A percentile compares a stretch with the other conserved stretches of the same genome.
phyloP scores from a whole-genome alignment of 2,113 vertebrate species.

The Labeo catla region DNA sequence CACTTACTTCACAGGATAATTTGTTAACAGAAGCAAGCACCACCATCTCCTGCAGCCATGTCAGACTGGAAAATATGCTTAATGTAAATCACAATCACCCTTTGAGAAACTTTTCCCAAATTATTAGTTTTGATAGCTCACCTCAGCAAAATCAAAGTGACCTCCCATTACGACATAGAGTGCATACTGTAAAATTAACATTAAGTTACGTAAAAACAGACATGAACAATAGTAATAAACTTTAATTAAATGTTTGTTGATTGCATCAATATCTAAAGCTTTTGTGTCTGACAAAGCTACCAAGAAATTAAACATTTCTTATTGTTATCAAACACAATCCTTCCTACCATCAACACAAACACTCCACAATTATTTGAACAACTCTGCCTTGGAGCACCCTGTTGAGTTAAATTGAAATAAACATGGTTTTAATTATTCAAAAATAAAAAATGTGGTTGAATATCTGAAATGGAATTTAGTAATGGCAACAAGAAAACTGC shows the following conservation, averaged over 20 bases:
- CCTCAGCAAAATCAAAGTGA: not conserved
- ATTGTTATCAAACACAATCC: not conserved
- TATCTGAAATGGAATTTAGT: not conserved
- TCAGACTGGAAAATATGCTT: not conserved
- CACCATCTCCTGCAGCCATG: not conserved
- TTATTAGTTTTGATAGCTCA: no score
- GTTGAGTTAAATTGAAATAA: conserved; percentile 9
- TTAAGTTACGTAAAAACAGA: not conserved
- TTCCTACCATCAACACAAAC: conserved; percentile 14
- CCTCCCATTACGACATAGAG: not conserved
- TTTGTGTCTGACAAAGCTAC: not conserved
- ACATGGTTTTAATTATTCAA: not conserved
- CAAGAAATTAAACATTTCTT: not conserved
- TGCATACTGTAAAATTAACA: conserved; percentile 10
- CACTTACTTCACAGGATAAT: not conserved
- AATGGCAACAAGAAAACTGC: not conserved
- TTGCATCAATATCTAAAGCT: no score
- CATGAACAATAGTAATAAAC: not conserved
- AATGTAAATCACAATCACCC: not conserved
- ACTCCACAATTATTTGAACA: conserved; percentile 1
- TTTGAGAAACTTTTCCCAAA: no score
- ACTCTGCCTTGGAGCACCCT: not conserved
- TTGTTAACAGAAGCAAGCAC: not conserved
- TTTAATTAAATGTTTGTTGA: not conserved
- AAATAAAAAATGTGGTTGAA: not conserved